phyloP scores from a whole-genome alignment of 2,113 vertebrate genomes.

The Mugil cephalus region DNA sequence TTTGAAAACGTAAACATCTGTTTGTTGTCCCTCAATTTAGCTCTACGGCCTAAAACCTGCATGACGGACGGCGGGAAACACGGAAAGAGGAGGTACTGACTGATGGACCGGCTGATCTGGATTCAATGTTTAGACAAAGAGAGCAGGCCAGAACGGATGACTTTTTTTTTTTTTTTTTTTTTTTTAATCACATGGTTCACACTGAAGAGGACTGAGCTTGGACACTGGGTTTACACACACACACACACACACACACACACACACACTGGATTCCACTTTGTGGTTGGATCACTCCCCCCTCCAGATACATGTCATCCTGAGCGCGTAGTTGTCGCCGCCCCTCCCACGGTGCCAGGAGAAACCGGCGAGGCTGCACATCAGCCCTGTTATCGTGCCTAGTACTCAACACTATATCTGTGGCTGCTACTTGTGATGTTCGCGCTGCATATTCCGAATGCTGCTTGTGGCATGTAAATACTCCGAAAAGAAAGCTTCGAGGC shows the following conservation, averaged over 20 bases:
- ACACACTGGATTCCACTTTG: conserved; percentile 54
- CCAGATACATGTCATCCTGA: conserved; percentile 24
- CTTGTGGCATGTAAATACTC: conserved; percentile 59
- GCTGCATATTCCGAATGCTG: conserved; percentile 73
- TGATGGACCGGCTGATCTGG: not conserved
- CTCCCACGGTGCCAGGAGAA: conserved; percentile 69
- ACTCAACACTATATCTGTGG: conserved; percentile 64
- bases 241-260: conserved; percentile 12
- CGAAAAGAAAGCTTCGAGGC: conserved; percentile 9
- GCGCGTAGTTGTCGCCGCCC: conserved; percentile 26
- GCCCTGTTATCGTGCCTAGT: conserved; percentile 73
- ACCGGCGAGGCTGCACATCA: conserved; percentile 64
- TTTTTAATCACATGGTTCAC: conserved; percentile 3
- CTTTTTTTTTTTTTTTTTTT: not conserved
- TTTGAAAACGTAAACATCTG: conserved; percentile 3
- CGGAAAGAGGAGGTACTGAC: conserved; percentile 85
- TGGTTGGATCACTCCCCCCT: conserved; percentile 50
- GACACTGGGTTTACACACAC: conserved; percentile 19
- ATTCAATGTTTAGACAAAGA: not conserved
- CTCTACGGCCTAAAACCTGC: conserved; percentile 96
- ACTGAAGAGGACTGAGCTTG: conserved; percentile 13
- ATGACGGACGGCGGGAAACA: conserved; percentile 86
- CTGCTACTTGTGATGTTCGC: conserved; percentile 71
- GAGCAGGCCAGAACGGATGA: not conserved
- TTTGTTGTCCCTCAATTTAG: conserved; percentile 77